Percentiles rank a stretch among this genome's conserved stretches.
Evolutionary conservation across 2,113 vertebrate species (phyloP).

Genomic region (Cheirogaleus medius): DNA sequence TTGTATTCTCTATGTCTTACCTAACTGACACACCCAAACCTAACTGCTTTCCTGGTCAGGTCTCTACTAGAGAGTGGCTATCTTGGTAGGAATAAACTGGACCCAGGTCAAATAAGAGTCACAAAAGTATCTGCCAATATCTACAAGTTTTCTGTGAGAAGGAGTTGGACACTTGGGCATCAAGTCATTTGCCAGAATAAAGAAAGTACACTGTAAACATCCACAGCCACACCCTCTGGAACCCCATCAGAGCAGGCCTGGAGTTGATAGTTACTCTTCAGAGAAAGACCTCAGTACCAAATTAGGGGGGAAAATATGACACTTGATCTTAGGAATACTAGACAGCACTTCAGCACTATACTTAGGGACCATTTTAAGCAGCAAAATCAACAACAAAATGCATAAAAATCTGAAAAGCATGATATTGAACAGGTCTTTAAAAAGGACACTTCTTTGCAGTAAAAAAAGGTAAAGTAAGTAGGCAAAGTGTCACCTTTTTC

Average conservation of each 20-base stretch:
- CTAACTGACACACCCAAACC: too few relatives aligned
- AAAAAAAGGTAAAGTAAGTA: neutral
- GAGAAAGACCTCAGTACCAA: neutral
- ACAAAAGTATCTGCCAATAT: accelerated
- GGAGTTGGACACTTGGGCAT: too few relatives aligned
- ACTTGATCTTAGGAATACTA: neutral
- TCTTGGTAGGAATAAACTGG: neutral
- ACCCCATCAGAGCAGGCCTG: neutral
- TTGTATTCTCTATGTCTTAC: neutral
- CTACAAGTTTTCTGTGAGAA: neutral
- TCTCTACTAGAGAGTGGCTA: neutral
- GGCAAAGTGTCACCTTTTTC: neutral
- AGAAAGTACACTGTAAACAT: neutral
- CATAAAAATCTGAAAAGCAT: neutral
- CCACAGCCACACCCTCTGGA: neutral
- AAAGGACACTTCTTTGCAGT: neutral
- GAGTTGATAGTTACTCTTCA: neutral
- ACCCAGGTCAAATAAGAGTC: neutral
- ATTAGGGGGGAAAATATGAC: neutral
- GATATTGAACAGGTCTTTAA: neutral
- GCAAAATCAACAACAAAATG: neutral
- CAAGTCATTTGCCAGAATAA: neutral
- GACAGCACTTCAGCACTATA: neutral
- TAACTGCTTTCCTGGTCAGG: neutral
- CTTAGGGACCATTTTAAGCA: neutral